phyloP scores from a whole-genome alignment of 2,113 vertebrate genomes.

The Solenodon paradoxus region DNA sequence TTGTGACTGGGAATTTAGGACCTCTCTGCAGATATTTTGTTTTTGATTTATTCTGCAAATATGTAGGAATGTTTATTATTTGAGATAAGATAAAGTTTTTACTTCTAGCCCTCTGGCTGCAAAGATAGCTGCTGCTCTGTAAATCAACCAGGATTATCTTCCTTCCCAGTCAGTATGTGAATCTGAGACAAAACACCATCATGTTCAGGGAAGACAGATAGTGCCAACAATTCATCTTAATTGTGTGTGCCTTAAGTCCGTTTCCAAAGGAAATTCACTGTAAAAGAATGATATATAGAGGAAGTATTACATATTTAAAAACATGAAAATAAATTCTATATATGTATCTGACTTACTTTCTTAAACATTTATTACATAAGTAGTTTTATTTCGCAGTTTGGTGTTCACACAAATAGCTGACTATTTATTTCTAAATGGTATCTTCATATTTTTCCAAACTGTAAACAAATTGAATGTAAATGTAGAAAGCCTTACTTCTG shows the following conservation, averaged over 20 bases:
- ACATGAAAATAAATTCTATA: neutral
- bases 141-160: constrained; percentile 46
- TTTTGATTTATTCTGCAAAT: constrained; percentile 38
- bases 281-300: neutral
- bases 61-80: neutral
- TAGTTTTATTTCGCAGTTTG: neutral
- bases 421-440: neutral
- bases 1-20: neutral
- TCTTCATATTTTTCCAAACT: neutral
- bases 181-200: neutral
- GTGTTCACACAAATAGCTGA: neutral
- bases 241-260: neutral
- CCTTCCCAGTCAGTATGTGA: neutral
- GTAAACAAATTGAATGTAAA: neutral
- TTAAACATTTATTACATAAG: neutral
- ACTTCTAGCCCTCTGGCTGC: neutral
- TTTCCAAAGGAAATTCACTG: constrained; percentile 19
- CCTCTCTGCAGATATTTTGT: neutral
- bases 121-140: constrained; percentile 19
- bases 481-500: neutral
- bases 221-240: neutral
- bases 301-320: neutral
- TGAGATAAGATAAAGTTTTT: constrained; percentile 39
- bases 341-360: neutral
- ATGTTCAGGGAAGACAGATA: neutral